A percentile compares a stretch with the other conserved stretches of the same genome.
Conservation (phyloP, 2,888 invertebrate species). For the Amiota mariae region DNA sequence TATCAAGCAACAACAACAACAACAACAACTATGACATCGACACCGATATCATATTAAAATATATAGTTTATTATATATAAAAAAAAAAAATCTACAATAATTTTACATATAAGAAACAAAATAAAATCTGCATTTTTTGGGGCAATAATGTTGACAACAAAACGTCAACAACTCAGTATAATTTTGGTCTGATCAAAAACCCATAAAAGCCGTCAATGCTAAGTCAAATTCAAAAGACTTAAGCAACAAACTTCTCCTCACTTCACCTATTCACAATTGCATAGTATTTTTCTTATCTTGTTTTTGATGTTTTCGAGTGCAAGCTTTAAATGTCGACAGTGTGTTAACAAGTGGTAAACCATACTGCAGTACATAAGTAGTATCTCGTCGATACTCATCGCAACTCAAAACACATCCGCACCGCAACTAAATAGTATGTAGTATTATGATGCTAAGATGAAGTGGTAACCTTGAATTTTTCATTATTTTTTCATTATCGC, state of each 20-base stretch:
- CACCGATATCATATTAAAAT: constrained; percentile 10
- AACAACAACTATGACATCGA: constrained; percentile 21
- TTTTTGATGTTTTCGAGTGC: neutral
- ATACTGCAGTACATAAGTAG: constrained; percentile 41
- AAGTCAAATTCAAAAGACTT: constrained; percentile 51
- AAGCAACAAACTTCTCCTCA: constrained; percentile 49
- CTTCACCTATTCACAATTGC: constrained; percentile 25
- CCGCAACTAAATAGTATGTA: constrained; percentile 16
- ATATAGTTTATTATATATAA: constrained; percentile 11
- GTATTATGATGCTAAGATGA: too few species aligned
- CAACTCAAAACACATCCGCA: constrained; percentile 1
- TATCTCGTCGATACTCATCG: neutral
- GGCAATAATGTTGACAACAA: constrained; percentile 61
- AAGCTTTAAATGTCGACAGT: constrained; percentile 61
- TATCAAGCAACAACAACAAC: constrained; percentile 25
- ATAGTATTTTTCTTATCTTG: neutral
- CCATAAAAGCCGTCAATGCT: neutral
- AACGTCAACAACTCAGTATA: constrained; percentile 62
- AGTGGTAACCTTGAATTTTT: too few species aligned
- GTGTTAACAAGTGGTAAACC: constrained; percentile 69
- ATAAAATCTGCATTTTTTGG: constrained; percentile 3
- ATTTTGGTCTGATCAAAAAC: constrained; percentile 26
- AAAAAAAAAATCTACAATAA: too few species aligned
- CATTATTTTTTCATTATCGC: constrained; percentile 32
- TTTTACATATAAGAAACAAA: too few species aligned